Evolutionary conservation across 2,888 invertebrate genomes (phyloP), one percentile per base, ranked within the genome.

Genomic region (Troilus luridus): DNA sequence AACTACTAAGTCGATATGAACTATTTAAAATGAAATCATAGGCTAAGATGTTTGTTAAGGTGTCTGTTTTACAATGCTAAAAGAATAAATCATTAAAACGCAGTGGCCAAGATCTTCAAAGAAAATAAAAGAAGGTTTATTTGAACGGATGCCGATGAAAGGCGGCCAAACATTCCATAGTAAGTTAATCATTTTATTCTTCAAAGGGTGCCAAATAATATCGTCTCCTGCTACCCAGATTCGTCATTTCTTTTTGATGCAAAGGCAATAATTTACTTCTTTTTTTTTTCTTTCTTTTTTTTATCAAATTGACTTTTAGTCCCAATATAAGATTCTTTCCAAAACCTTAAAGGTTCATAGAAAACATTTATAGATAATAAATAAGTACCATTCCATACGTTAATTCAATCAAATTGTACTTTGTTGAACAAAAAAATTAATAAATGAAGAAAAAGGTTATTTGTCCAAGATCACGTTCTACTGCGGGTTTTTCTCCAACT

Each of bases 201-300:
- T 77, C 72, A 77, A 77, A 77, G 72, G 41, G 72, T 41, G 72
- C 72, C 72, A 77, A 77, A 77, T 77, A 77, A 77, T 41, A 77
- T 77, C 27, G 72, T 27, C 41, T 19, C 72, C 17, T 12, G 41
- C 72, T 19, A 17, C 72, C 27, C 72, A 17, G 72, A 17, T 77
- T 41, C 41, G 72, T 27, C 72, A 41, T 77, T 77, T 24, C 72
- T 27, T 77, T 77, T 77, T 77, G 27, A 77, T 77, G 72, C 72
- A 27, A 77, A 77, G 7, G 17, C 27, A 19, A 41, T 77, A 41
- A 0, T 77, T 27, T 41, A 41, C 41, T 41, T 77, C 27, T 77
- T 77, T 77, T 41, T 17, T n/a, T n/a, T n/a, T n/a, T n/a, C 41
- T 41, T 77, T 14, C 41, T 77, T 77, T 41, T 17, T 3, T 41